Evolutionary conservation across 2,113 vertebrate species (phyloP), one percentile per base, ranked within the genome.

Genomic region (Pandion haliaetus): DNA sequence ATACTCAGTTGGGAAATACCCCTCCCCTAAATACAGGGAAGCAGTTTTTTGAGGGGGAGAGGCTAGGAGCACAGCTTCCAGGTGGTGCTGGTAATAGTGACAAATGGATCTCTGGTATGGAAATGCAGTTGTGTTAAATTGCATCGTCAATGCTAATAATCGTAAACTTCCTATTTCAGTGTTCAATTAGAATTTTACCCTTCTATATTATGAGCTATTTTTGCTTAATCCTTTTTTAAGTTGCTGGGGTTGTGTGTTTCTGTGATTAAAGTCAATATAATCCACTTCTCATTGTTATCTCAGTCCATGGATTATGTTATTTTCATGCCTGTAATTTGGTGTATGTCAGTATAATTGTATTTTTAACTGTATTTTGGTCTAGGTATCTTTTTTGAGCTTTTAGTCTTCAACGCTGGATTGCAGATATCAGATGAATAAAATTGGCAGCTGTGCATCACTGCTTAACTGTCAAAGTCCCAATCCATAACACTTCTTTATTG

Each of bases 191-290:
- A 82, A 59, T 91, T 93, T 92, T 52, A 49, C 62, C 82, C 76
- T 74, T 67, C 44, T 86, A 82, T 92, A 45, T 88, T 83, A 69
- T 5, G 20, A 82, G 79, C 80, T 94, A 21, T 80, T 84, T 80
- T 67, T 81, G 90, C 74, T 49, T 92, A 87, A 97, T 95, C 83
- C 83, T 88, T 65, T 94, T 78, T 23, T 40, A 61, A 95, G 52
- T 88, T 93, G 90, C 94, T 82, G 82, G 45, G 76, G 70, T 90
- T 80, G 92, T 0, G 3, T 59, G 58, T 88, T 94, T 88, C 88
- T 90, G 79, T 92, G 90, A 91, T 96, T 97, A 77, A 94, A 97
- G 87, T 89, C 66, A 97, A 85, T 90, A 94, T 86, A 96, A 97
- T 97, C 97, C 82, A 28, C 94, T 92, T 87, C 28, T 83, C 83